A percentile compares a stretch with the other conserved stretches of the same genome.
phyloP scores from a whole-genome alignment of 2,113 vertebrate species.

The Phainopepla nitens region DNA sequence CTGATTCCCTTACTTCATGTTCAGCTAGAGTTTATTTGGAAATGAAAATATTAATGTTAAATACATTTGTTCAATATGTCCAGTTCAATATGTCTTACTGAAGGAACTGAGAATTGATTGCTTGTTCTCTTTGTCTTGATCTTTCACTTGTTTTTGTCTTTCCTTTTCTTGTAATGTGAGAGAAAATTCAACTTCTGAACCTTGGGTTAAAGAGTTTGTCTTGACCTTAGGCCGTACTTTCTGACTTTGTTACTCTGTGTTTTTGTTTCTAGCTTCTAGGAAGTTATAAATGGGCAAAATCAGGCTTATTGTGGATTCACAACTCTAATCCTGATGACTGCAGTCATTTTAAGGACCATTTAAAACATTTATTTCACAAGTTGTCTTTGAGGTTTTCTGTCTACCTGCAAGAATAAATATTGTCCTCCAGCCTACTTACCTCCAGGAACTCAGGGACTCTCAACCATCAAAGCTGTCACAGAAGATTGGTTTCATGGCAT shows the following conservation, averaged over 20 bases:
- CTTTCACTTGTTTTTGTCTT: not conserved
- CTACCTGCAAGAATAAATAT: not conserved
- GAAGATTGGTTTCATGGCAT: not conserved
- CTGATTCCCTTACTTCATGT: not conserved
- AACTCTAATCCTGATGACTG: not conserved
- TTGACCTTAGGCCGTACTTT: not conserved
- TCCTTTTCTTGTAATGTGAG: not conserved
- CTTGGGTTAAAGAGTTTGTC: not conserved
- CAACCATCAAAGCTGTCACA: conserved; percentile 9
- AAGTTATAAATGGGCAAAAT: not conserved
- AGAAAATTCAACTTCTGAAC: not conserved
- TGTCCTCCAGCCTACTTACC: not conserved
- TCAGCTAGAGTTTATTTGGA: not conserved
- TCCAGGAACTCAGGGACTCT: not conserved
- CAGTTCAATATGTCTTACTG: not conserved
- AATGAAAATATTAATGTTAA: not conserved
- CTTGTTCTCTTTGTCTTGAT: not conserved
- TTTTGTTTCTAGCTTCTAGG: not conserved
- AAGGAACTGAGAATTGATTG: not conserved
- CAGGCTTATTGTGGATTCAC: not conserved
- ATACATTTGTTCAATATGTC: not conserved
- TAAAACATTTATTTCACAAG: not conserved
- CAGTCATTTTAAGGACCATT: not conserved
- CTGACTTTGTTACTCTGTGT: not conserved
- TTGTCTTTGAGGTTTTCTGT: not conserved